Percentiles rank a stretch among this genome's conserved stretches.
Evolutionary conservation across 92 coral and sea anemone species (phyloP).

Genomic region (Hydrozoanthus gracilis): DNA sequence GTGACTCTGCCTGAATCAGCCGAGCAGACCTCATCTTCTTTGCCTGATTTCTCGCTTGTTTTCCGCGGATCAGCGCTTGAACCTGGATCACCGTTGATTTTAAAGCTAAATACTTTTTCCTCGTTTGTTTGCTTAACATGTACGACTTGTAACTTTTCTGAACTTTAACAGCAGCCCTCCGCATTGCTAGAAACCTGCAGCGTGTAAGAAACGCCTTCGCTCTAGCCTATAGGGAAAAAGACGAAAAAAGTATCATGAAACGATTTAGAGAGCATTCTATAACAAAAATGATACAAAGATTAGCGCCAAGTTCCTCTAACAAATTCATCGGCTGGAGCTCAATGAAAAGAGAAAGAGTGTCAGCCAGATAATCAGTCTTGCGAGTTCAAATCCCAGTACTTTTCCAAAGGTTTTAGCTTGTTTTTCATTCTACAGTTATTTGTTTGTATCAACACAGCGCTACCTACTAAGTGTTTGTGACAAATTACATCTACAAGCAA

Average conservation of each 20-base stretch:
- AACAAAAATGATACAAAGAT: too few species aligned
- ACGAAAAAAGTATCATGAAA: background rate
- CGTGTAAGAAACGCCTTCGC: slow-evolving; percentile 44
- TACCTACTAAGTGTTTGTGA: too few species aligned
- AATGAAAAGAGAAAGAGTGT: too few species aligned
- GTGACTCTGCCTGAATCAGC: slow-evolving; percentile 71
- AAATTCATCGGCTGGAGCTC: too few species aligned
- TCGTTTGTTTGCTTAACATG: slow-evolving; percentile 54
- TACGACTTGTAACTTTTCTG: slow-evolving; percentile 77
- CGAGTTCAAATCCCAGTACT: too few species aligned
- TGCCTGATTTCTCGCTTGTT: slow-evolving; percentile 43
- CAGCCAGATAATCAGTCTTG: too few species aligned
- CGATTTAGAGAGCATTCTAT: too few species aligned
- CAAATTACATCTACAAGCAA: too few species aligned
- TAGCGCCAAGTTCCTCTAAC: too few species aligned
- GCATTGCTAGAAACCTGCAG: slow-evolving; percentile 46
- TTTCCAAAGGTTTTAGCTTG: too few species aligned
- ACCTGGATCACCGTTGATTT: slow-evolving; percentile 60
- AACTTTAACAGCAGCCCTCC: slow-evolving; percentile 57
- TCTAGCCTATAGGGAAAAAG: slow-evolving; percentile 10
- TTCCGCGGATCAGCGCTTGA: slow-evolving; percentile 78
- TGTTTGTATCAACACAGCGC: too few species aligned
- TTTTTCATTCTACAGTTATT: too few species aligned
- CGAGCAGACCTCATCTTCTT: slow-evolving; percentile 66
- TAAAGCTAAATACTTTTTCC: slow-evolving; percentile 54